These are phyloP conservation scores for Pelagia noctiluca DNA, from an alignment of 30 jellyfish, hydroid and myxozoan genomes.

Conservation along the genomic window DNA sequence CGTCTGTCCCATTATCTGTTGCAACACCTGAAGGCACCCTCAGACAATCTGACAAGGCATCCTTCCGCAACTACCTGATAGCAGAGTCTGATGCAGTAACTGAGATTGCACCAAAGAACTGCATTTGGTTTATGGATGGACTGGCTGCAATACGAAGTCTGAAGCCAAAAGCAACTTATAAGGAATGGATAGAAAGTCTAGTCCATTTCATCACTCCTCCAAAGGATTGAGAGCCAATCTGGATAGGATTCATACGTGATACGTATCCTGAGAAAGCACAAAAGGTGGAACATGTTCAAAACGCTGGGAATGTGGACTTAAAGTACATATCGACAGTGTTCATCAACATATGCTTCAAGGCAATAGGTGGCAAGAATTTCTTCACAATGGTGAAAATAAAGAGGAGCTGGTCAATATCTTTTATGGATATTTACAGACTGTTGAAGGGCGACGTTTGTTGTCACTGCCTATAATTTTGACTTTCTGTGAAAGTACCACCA, in stretches of 20 bases:
- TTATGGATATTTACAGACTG: constrained; percentile 19
- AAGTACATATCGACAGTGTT: constrained; percentile 11
- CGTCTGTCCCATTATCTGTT: constrained; percentile 16
- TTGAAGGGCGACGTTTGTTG: constrained; percentile 19
- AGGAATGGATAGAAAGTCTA: constrained; percentile 22
- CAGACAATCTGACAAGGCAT: constrained; percentile 47
- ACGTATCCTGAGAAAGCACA: constrained; percentile 29
- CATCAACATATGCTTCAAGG: constrained; percentile 58
- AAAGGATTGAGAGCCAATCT: background rate
- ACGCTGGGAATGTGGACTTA: constrained; percentile 13
- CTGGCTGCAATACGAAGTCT: constrained; percentile 42
- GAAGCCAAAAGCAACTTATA: constrained; percentile 7
- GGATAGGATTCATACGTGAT: constrained; percentile 16
- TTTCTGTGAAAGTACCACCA: background rate
- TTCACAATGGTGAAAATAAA: constrained; percentile 5
- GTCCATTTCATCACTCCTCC: constrained; percentile 2
- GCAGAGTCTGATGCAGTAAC: background rate
- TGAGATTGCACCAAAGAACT: constrained; percentile 28
- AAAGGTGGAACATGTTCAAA: constrained; percentile 39
- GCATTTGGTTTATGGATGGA: constrained; percentile 32
- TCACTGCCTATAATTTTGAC: constrained; percentile 3
- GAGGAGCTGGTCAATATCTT: constrained; percentile 18
- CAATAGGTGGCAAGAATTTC: background rate
- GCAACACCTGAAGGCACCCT: constrained; percentile 53
- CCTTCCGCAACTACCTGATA: constrained; percentile 35